Conservation (phyloP, 2,797 vertebrate genomes). For the Melopsittacus undulatus region DNA sequence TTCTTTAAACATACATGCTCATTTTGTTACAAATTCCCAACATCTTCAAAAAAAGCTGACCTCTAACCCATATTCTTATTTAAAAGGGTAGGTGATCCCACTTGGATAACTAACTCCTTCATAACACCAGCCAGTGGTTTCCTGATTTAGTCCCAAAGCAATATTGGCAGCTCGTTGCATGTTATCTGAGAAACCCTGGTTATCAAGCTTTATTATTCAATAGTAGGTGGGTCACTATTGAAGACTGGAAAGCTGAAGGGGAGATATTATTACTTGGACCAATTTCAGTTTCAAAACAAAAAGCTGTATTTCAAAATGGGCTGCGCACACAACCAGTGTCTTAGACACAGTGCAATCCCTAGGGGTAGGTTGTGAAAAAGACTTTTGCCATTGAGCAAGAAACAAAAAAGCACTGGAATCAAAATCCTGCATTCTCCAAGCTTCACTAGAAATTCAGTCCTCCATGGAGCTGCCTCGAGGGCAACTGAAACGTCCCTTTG, state of each 20-base stretch:
- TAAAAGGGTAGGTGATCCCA: neutral
- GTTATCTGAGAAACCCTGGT: slow-evolving; percentile 22
- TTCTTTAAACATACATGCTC: neutral
- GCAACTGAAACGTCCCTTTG: neutral
- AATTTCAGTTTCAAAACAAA: slow-evolving; percentile 16
- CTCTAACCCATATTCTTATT: neutral
- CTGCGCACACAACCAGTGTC: neutral
- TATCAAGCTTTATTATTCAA: slow-evolving; percentile 45
- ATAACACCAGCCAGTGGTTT: neutral
- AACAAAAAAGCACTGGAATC: neutral
- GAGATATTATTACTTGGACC: slow-evolving; percentile 27
- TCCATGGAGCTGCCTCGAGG: neutral
- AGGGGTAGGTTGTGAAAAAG: neutral
- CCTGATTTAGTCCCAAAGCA: neutral
- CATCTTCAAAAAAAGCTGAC: neutral
- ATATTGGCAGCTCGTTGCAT: neutral
- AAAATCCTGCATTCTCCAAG: neutral
- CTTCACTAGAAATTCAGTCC: neutral
- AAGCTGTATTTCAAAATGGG: neutral
- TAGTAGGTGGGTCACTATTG: slow-evolving; percentile 10
- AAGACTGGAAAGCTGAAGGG: slow-evolving; percentile 21
- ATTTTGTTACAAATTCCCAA: neutral
- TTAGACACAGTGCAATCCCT: neutral
- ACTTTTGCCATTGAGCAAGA: neutral
- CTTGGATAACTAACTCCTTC: neutral